Evolutionary conservation across 1,140 invertebrate genomes (phyloP).

Genomic region (Aphelinus atriplicis): DNA sequence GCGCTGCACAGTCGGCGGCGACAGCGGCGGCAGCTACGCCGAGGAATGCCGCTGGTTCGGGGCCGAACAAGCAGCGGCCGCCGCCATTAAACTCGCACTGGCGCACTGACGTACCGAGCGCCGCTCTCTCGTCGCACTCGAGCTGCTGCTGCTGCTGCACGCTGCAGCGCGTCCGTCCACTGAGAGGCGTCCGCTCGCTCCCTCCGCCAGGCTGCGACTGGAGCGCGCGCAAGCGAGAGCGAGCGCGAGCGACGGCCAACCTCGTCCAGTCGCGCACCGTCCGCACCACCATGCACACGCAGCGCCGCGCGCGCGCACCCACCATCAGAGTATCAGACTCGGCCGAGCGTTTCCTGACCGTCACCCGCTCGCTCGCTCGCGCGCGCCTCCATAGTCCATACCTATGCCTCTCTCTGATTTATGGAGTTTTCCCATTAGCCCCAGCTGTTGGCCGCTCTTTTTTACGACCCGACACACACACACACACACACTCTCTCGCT

Average conservation of each 20-base stretch:
- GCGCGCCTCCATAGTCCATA: not conserved
- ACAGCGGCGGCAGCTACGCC: not conserved
- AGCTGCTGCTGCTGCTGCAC: not conserved
- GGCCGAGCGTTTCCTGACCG: too few species aligned
- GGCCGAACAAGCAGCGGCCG: not conserved
- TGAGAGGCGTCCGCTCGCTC: slow-evolving; percentile 9
- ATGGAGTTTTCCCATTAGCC: slow-evolving; percentile 42
- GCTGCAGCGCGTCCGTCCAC: not conserved
- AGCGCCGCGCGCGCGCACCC: too few species aligned
- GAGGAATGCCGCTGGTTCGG: too few species aligned
- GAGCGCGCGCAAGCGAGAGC: not conserved
- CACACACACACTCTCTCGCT: too few species aligned
- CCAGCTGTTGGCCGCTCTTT: slow-evolving; percentile 21
- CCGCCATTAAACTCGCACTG: slow-evolving; percentile 31
- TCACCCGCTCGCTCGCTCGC: too few species aligned
- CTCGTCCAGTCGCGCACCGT: too few species aligned
- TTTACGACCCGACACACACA: too few species aligned
- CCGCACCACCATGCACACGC: too few species aligned
- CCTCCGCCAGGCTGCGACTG: not conserved
- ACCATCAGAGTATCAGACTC: too few species aligned
- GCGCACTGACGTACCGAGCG: not conserved
- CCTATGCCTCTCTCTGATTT: slow-evolving; percentile 23
- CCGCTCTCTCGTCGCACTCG: not conserved
- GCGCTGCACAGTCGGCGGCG: too few species aligned
- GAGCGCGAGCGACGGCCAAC: not conserved